Evolutionary conservation across 2,113 vertebrate genomes (phyloP), one percentile per base, ranked within the genome.

Genomic region (Todiramphus saurophagus): DNA sequence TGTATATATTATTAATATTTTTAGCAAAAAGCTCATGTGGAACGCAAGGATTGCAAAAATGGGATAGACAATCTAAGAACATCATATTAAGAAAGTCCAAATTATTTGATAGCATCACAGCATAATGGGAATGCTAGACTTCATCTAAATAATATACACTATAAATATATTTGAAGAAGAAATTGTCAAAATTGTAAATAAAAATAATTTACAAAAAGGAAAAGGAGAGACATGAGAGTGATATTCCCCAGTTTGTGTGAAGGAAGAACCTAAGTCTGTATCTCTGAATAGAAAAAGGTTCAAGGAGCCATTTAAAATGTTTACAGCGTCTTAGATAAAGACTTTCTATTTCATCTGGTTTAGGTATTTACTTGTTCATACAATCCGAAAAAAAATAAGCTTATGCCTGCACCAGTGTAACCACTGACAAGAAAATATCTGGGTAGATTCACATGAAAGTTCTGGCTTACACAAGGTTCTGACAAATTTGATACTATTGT

Each of bases 1-100:
- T 92, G 39, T 21, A 87, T 95, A 82, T 75, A 94, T 95, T 84
- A 95, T 92, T 92, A 60, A 84, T 63, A 67, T 41, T 87, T 96
- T 94, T 78, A 86, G 37, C 17, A 82, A 63, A 60, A 72, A 64
- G 62, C 17, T 64, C 24, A 46, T 87, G 60, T 68, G 39, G 51
- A 79, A 89, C 75, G 44, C 6, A 64, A 50, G 43, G 28, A 59
- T 23, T 82, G 20, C n/a, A 60, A 84, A 83, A 92, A 87, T 60
- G 8, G 77, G 28, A 28, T 75, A 78, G 23, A 63, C 14, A 74
- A 68, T 25, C 11, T 39, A 39, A 91, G 53, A 87, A 80, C 69
- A 63, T 2, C 10, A 24, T 1, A 41, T 17, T 31, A 70, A 92
- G 23, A 16, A 74, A 66, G 19, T 69, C 50, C 8, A 83, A 70